phyloP scores from a whole-genome alignment of 1,140 invertebrate genomes.

The Lucilia cuprina region DNA sequence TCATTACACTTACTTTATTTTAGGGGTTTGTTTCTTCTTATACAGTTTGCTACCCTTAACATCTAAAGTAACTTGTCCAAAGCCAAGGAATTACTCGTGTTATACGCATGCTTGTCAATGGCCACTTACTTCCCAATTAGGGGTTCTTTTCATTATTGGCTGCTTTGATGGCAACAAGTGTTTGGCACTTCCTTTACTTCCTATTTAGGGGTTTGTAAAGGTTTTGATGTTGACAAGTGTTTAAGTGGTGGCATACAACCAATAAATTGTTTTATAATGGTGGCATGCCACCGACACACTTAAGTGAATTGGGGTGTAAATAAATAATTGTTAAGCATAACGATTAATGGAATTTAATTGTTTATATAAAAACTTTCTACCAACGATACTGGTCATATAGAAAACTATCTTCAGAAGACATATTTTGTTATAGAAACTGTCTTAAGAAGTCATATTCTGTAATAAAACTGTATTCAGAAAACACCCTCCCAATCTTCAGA shows the following conservation, averaged over 20 bases:
- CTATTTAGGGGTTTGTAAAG: not conserved
- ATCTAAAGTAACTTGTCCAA: not conserved
- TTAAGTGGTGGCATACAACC: not conserved
- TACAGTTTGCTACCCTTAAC: not conserved
- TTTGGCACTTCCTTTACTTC: conserved; percentile 2
- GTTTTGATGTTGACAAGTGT: not conserved
- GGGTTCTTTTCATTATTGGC: not conserved
- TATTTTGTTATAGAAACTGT: too few relatives aligned
- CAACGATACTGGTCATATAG: too few relatives aligned
- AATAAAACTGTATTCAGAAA: too few relatives aligned
- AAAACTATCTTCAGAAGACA: too few relatives aligned
- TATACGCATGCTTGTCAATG: conserved; percentile 16
- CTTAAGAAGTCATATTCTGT: too few relatives aligned
- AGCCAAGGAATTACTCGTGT: not conserved
- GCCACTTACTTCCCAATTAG: not conserved
- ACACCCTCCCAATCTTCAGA: too few relatives aligned
- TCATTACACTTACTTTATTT: not conserved
- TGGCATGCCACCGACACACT: not conserved
- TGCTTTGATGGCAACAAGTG: not conserved
- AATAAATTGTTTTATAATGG: not conserved
- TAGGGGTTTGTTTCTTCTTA: not conserved
- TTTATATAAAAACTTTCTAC: too few relatives aligned
- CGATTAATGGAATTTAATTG: too few relatives aligned
- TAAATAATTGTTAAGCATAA: too few relatives aligned
- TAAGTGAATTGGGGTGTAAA: not conserved